Evolutionary conservation across 2,888 invertebrate species (phyloP), one percentile per base, ranked within the genome.

Genomic region (Parelbella ahira): DNA sequence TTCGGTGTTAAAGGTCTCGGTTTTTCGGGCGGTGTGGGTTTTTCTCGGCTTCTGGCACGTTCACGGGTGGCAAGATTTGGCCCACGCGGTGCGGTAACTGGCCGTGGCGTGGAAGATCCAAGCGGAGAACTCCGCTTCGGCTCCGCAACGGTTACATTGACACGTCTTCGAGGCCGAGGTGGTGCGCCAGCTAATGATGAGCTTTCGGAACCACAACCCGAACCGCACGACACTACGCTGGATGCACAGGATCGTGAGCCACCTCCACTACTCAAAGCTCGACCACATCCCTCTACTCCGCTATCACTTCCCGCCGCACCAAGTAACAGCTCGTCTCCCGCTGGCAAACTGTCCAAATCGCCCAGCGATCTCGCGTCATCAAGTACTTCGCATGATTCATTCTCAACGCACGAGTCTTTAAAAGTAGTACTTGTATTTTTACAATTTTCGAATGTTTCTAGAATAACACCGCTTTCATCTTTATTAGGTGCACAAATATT

Each of bases 151-250:
- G 84, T 84, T 5, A 91, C 89, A 65, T 90, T 91, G 56, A 91
- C 91, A 46, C 91, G 90, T 20, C 88, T 82, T 5, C 79, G 67
- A 1, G 79, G 75, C 6, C 88, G 77, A 30, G 88, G 88, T 10
- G 88, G 83, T 6, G 88, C 77, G 7, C 73, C 81, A 2, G 92
- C 90, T 19, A 93, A 73, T 0, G 93, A 93, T 0, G 94, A 93
- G 67, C 93, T 94, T 62, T 94, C 94, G 53, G 94, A 94, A 30
- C 94, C 94, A 60, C 92, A 93, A 3, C 93, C 93, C 1, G 93
- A 94, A 51, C 92, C 93, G 64, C 92, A 93, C 47, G 94, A 94
- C 10, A 93, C 92, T 46, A 94, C 90, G 50, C 94, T 94, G 23
- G 94, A 94, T 51, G 93, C 93, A 63, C 93, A 93, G 8, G 94